Conservation (phyloP, 2,113 vertebrate genomes). For the Etheostoma spectabile region DNA sequence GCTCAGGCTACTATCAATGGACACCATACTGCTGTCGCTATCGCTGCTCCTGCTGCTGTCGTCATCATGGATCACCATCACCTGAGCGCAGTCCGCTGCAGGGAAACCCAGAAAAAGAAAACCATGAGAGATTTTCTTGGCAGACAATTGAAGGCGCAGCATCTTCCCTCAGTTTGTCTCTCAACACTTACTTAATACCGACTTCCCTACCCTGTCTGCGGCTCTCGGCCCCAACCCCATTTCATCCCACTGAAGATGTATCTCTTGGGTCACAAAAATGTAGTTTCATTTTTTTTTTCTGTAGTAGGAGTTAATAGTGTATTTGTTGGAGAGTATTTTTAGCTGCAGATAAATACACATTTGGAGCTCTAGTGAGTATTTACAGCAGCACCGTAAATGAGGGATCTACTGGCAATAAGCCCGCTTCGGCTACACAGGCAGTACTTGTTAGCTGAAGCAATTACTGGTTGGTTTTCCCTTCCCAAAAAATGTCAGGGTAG, state of each 20-base stretch:
- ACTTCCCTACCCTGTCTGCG: background rate
- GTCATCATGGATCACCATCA: constrained; percentile 73
- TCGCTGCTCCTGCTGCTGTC: constrained; percentile 50
- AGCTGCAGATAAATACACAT: too few relatives aligned
- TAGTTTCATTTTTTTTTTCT: too few relatives aligned
- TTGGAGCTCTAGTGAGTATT: background rate
- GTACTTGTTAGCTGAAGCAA: background rate
- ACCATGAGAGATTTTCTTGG: background rate
- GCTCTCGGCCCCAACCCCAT: background rate
- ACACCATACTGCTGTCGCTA: constrained; percentile 47
- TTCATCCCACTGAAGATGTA: background rate
- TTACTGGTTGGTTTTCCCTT: background rate
- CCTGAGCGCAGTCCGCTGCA: constrained; percentile 47
- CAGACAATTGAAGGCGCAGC: background rate
- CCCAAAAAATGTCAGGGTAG: background rate
- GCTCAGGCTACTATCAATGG: constrained; percentile 62
- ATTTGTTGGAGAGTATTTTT: background rate
- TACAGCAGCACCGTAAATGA: background rate
- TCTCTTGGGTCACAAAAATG: background rate
- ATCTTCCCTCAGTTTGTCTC: background rate
- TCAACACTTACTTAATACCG: background rate
- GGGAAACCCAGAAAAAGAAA: constrained; percentile 12
- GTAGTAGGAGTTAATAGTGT: background rate
- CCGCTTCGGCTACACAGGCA: too few relatives aligned
- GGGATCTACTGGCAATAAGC: background rate